Evolutionary conservation across 2,113 vertebrate species (phyloP), one percentile per base, ranked within the genome.

Genomic region (Rallus limicola): DNA sequence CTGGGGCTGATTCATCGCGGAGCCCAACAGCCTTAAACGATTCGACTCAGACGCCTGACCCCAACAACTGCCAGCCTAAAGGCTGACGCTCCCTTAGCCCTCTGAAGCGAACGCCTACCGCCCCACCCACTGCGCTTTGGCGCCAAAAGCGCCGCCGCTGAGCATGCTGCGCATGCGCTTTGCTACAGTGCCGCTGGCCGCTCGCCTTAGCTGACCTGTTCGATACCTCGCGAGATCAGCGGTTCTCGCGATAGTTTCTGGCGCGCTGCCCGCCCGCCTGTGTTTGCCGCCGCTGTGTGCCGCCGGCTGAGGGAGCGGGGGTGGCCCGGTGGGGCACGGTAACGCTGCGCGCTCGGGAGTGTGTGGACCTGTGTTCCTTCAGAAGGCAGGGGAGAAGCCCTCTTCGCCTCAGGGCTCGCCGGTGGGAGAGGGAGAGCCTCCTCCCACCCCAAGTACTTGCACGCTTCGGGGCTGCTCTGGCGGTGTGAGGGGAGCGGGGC

Each of bases 21-120:
- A 5, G 13, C 42, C 42, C 8, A 12, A 1, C 21, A 17, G 2
- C 18, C 11, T 14, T 2, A 4, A 2, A n/a, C 5, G 5, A 11
- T 44, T 34, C 16, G 2, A 21, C 6, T 8, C 25, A 33, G 21
- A 3, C 23, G 5, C n/a, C 4, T 25, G 2, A 4, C 4, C 14
- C 8, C 11, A 2, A 8, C 8, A 20, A 2, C 10, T 28, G 10
- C 3, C 6, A 1, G 20, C 16, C 3, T 13, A 29, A 2, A 42
- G 8, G 8, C 4, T 1, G 15, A 3, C 17, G 4, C 40, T 2
- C 29, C 2, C 6, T 14, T 14, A 8, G 0, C 5, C 12, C 68
- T 2, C 1, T 0, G 36, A 19, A 1, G 6, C 5, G 5, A 11
- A 1, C 23, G 0, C 1, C 17, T 5, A 16, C 13, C 1, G 1